Base-by-base conservation (phyloP, 30 jellyfish, hydroid and myxozoan genomes). In the Mastigias papua region DNA sequence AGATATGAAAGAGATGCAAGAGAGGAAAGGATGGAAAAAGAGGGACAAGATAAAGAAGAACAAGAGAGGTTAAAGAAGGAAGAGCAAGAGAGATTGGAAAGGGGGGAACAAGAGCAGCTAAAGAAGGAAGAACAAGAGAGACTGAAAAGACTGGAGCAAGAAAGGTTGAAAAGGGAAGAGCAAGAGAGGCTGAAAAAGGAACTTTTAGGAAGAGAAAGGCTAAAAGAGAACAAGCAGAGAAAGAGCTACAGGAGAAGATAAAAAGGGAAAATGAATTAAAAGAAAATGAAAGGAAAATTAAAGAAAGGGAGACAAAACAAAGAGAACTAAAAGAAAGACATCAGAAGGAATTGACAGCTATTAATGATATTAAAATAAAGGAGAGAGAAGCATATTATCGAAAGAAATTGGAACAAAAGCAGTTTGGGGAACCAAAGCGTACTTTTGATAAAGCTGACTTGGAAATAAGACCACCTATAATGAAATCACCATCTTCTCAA, bases 381-480 rank as follows among this genome's bases (percentile, higher is more conserved):
- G 82, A 68, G 50, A 66, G 94, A 69, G 81, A 88, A 78, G 82
- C 84, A 46, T 58, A 67, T 48, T 63, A 85, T 65, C 58, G 78
- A 51, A 78, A 63, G 73, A 80, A 80, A 51, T 54, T 80, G 66
- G 91, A 80, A 37, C 91, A 80, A 29, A 80, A 80, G 34, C 91
- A 64, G 34, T 35, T 54, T 49, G 92, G 72, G 1, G 91, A 67
- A 25, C 60, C 32, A 20, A 81, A 81, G 51, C 26, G 86, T 30
- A 83, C 92, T 5, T 80, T 80, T 30, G 89, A 79, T 21, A 79
- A 79, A 48, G 48, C 89, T 54, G 89, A 79, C 28, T 16, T 79
- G 65, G 80, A 28, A 9, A 58, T 49, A 26, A 60, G 62, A 33
- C 63, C 27, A 42, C 34, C 76, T 15, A 67, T 49, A 42, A 22